phyloP scores from a whole-genome alignment of 2,797 vertebrate genomes.

The Oryzias dopingdopingensis region DNA sequence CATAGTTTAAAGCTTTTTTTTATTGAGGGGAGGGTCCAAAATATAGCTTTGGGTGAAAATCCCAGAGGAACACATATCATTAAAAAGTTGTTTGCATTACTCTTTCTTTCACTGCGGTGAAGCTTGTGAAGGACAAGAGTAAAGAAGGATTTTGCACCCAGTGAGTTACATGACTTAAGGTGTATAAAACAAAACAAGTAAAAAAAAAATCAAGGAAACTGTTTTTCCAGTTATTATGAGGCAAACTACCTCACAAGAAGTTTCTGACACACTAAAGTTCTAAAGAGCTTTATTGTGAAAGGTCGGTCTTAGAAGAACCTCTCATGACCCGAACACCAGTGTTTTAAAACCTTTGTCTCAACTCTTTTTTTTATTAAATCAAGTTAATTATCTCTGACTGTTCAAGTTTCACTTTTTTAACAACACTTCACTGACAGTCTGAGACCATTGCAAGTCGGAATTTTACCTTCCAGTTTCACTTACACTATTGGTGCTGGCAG shows the following conservation, averaged over 20 bases:
- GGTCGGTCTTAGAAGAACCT: too few relatives aligned
- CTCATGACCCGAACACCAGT: too few relatives aligned
- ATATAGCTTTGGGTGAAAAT: too few relatives aligned
- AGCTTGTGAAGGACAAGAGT: background rate
- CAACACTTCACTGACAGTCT: conserved; percentile 21
- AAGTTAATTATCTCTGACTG: too few relatives aligned
- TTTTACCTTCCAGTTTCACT: conserved; percentile 8
- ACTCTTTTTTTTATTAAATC: background rate
- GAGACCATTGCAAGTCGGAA: conserved; percentile 8
- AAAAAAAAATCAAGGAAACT: background rate
- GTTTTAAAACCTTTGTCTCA: background rate
- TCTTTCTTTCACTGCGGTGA: background rate
- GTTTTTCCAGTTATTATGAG: too few relatives aligned
- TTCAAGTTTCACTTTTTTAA: background rate
- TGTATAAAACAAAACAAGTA: background rate
- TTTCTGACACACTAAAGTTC: too few relatives aligned
- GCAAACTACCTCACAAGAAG: too few relatives aligned
- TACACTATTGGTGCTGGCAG: conserved; percentile 25
- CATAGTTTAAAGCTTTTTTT: too few relatives aligned
- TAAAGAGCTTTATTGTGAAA: too few relatives aligned
- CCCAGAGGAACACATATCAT: too few relatives aligned
- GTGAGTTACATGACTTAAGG: background rate
- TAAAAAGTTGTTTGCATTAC: too few relatives aligned
- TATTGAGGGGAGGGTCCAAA: too few relatives aligned
- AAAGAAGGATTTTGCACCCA: background rate